Evolutionary conservation across 2,888 invertebrate genomes (phyloP), one percentile per base, ranked within the genome.

Genomic region (Rotaria magnacalcarata): DNA sequence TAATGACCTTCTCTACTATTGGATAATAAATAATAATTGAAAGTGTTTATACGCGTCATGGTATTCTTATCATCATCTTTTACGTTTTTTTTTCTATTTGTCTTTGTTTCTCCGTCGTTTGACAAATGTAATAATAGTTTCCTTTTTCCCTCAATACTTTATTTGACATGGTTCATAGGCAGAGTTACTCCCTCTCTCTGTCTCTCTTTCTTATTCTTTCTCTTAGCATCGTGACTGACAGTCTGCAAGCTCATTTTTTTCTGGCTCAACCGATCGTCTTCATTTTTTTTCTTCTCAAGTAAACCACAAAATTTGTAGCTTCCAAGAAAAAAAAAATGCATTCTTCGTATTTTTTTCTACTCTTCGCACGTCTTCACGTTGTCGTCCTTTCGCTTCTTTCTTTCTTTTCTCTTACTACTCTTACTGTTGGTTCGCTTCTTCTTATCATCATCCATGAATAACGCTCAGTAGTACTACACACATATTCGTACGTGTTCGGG

Each of bases 361-460:
- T 67, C 67, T 27, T 16, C 34, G 34, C 19, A 41, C 67, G 67
- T 67, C 67, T 67, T 34, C 19, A 34, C 34, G 19, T 67, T 41
- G 67, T 67, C 16, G 67, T 67, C 34, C 67, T 34, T 27, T 67
- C 16, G 27, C 19, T 11, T 67, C 34, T 34, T 34, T 67, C 34
- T 19, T 67, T 34, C 19, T 34, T 41, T 21, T 67, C 67, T 67
- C 5, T 67, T n/a, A 34, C 34, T 67, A 34, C 14, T 67, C 27
- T 16, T 41, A 16, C 67, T 67, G 4, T 34, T 34, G 19, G 14
- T 67, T 16, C 34, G 34, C 67, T 27, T 41, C 34, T 41, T 41
- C 67, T 67, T 67, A 67, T 67, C 67, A 67, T 67, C 67, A 67
- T 67, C 67, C 67, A 7, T 67, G 67, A 67, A 34, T 67, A 34